Evolutionary conservation across 2,113 vertebrate species (phyloP), one percentile per base, ranked within the genome.

Genomic region (Saccopteryx leptura): DNA sequence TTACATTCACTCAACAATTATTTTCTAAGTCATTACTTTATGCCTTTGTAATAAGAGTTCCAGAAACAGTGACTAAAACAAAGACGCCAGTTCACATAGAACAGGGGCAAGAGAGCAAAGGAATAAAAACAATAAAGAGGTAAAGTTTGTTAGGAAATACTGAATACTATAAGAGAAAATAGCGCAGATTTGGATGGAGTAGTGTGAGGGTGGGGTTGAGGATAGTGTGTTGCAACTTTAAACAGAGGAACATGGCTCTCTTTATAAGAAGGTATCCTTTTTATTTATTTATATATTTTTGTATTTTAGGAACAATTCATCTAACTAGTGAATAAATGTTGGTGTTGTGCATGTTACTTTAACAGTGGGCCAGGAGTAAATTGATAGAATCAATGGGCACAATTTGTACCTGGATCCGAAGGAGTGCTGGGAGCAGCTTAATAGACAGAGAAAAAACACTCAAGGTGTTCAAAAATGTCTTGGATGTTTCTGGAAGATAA

Each of bases 281-380:
- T 39, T 39, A 39, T 39, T 39, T 39, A 39, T 39, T 39, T 39
- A 39, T 39, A 39, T 39, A 39, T 39, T 39, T 39, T 39, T 39
- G 88, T 87, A 54, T 80, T 74, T 85, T 71, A 88, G 60, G 12
- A 50, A 97, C 26, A 88, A 48, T 31, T 82, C 7, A 48, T 83
- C 12, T 60, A 78, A 80, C 23, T 65, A 80, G 15, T 14, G n/a
- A 61, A n/a, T 66, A 75, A 65, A 9, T 75, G 26, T 58, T 78
- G 50, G 10, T 56, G 79, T 79, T 48, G 66, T 60, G n/a, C 24
- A 2, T 85, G 28, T 24, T 79, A 61, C 23, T 86, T 81, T 85
- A 72, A 84, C 1, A 76, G 5, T 26, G 26, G 26, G 31, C 9
- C 50, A 90, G n/a, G 66, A 86, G 11, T 74, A 15, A 90, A 80